Conservation (phyloP, 2,797 vertebrate genomes). For the Masticophis lateralis region DNA sequence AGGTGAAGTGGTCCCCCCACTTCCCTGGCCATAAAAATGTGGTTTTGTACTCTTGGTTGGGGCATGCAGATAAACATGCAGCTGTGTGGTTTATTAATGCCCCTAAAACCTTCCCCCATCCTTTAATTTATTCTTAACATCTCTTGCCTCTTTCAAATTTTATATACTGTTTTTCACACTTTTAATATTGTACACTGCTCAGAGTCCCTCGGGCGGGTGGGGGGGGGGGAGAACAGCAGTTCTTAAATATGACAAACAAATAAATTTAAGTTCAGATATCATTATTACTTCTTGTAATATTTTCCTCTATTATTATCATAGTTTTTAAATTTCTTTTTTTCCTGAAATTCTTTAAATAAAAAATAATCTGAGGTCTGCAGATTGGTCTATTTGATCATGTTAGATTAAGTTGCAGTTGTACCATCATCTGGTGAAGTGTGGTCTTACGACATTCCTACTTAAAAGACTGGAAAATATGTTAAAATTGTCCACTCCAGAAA, state of each 20-base stretch:
- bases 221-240: not conserved
- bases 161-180: no score
- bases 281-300: not conserved
- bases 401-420: not conserved
- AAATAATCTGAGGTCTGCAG: not conserved
- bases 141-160: not conserved
- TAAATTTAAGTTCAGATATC: not conserved
- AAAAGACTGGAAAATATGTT: not conserved
- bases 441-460: not conserved
- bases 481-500: not conserved
- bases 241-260: not conserved
- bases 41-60: not conserved
- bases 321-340: not conserved
- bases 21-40: not conserved
- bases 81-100: not conserved
- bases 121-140: not conserved
- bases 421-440: not conserved
- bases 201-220: no score
- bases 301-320: not conserved
- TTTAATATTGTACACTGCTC: no score
- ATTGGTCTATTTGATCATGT: not conserved
- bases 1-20: not conserved
- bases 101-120: not conserved
- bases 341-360: slow-evolving; percentile 1
- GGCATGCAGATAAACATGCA: not conserved